Base-by-base conservation (phyloP, 2,888 invertebrate genomes). In the Drosophila emarginata region DNA sequence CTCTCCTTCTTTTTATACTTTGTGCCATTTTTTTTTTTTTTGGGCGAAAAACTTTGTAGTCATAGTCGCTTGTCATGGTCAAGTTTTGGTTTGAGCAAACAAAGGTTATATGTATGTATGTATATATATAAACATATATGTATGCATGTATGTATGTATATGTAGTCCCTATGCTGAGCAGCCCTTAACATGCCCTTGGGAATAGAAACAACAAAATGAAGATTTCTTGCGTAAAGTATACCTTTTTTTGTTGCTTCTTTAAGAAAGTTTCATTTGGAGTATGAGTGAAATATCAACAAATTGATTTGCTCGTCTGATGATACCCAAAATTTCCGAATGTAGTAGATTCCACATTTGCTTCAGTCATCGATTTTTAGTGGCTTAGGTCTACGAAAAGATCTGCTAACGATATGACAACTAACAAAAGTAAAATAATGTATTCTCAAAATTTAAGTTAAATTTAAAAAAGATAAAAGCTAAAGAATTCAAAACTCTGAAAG, bases 41-140 rank as follows among this genome's bases (percentile, higher is more conserved):
- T 61, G 14, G 36, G 26, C 14, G n/a, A 2, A 39, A 32, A 69
- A 76, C 62, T 80, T 80, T 80, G 56, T 60, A 63, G 69, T 62
- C 56, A 39, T 51, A 32, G 54, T 36, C 56, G 60, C 64, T 76
- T 74, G 72, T 76, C 65, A 66, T 61, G 71, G 37, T 32, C 64
- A 69, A 64, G 54, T 54, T 54, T 54, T 18, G 64, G 59, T 60
- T 60, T 39, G 61, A 37, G 40, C 14, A 61, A 65, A 50, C 59
- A 32, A 59, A 59, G 15, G 50, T 32, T 59, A 59, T 18, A 54
- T 54, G 11, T 45, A 45, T 18, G 11, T 28, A 6, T 6, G 9
- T 9, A 21, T 12, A 21, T 12, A 45, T 26, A 26, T 26, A 26
- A 4, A 21, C 5, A 45, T 21, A 45, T 21, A 4, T 12, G 0